A percentile compares a stretch with the other conserved stretches of the same genome.
Evolutionary conservation across 1,140 invertebrate species (phyloP).

Genomic region (Anastatus disparis): DNA sequence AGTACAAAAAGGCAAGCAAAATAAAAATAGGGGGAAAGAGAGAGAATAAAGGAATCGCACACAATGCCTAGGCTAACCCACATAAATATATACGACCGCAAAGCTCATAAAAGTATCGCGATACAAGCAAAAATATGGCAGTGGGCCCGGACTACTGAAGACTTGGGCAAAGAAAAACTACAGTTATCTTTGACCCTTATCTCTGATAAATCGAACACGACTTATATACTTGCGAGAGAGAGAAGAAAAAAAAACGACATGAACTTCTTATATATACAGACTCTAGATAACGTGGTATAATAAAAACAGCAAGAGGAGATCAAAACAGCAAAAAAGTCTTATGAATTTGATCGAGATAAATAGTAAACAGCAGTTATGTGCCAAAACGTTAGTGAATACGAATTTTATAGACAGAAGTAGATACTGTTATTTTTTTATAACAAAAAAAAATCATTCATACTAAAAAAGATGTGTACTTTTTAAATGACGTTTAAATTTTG

Average conservation of each 20-base stretch:
- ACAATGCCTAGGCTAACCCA: background rate
- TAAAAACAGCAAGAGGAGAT: background rate
- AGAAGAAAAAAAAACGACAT: background rate
- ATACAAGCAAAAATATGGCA: conserved; percentile 23
- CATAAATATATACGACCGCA: background rate
- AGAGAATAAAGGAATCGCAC: background rate
- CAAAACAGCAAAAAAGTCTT: no score
- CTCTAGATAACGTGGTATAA: no score
- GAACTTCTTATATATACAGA: no score
- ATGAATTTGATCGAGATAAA: no score
- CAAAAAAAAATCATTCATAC: no score
- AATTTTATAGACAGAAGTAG: no score
- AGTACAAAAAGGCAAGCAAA: no score
- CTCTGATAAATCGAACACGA: conserved; percentile 20
- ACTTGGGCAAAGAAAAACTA: background rate
- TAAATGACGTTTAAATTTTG: no score
- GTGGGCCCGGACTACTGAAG: background rate
- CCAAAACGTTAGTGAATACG: no score
- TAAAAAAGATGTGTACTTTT: no score
- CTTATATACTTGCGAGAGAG: background rate
- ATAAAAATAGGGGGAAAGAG: background rate
- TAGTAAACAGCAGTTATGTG: no score
- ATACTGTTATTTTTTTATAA: no score
- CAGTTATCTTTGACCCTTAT: conserved; percentile 3
- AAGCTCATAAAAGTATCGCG: conserved; percentile 18